Conservation (phyloP, 2,797 vertebrate genomes). For the Pagetopsis macropterus region DNA sequence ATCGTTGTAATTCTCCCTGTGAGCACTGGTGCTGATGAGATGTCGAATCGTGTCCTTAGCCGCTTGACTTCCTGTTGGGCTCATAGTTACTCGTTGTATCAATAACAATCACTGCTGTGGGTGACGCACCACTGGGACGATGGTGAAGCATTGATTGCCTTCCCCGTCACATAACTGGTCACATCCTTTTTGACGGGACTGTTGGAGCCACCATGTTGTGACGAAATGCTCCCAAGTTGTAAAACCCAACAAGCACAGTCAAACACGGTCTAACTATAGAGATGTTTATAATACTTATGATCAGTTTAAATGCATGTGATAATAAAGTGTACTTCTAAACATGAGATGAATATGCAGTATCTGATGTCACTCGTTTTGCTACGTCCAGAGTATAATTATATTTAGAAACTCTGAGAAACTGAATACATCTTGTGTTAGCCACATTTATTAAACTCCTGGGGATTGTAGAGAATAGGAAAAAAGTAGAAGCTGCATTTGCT, state of each 20-base stretch:
- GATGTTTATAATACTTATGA: constrained; percentile 27
- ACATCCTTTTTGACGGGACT: constrained; percentile 28
- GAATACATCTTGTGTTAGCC: constrained; percentile 40
- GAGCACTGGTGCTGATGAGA: constrained; percentile 4
- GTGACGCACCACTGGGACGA: constrained; percentile 27
- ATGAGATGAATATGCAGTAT: constrained; percentile 53
- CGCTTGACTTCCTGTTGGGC: constrained; percentile 46
- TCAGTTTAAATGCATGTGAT: constrained; percentile 31
- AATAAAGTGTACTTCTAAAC: constrained; percentile 36
- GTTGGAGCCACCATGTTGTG: constrained; percentile 28
- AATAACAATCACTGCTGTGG: constrained; percentile 51
- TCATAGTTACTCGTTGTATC: constrained; percentile 41
- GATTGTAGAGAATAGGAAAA: constrained; percentile 15
- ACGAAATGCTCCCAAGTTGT: constrained; percentile 39
- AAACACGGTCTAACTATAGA: constrained; percentile 37
- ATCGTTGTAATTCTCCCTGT: constrained; percentile 13
- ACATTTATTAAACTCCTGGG: constrained; percentile 36
- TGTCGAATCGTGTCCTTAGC: constrained; percentile 33
- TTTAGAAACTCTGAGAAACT: constrained; percentile 38
- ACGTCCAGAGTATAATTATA: constrained; percentile 41
- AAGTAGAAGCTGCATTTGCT: constrained; percentile 29
- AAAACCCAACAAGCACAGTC: constrained; percentile 4
- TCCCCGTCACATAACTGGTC: constrained; percentile 39
- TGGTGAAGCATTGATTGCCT: constrained; percentile 53
- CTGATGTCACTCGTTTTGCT: constrained; percentile 51